phyloP scores from a whole-genome alignment of 2,797 vertebrate species.

The Danionella dracula region DNA sequence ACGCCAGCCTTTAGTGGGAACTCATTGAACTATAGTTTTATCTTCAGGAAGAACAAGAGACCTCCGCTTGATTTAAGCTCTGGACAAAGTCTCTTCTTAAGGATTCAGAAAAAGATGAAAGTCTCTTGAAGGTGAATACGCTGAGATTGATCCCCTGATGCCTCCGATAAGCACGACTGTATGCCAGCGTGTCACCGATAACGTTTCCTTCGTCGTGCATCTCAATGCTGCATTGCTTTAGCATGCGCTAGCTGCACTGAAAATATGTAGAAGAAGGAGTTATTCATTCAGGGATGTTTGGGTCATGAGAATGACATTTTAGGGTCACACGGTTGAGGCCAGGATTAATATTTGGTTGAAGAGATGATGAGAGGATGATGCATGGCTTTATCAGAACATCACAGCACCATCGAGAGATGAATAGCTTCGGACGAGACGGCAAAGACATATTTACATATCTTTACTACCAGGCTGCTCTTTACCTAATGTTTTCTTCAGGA shows the following conservation, averaged over 20 bases:
- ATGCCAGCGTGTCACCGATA: slow-evolving; percentile 5
- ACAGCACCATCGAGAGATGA: slow-evolving; percentile 85
- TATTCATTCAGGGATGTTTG: neutral
- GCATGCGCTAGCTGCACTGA: slow-evolving; percentile 2
- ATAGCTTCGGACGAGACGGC: slow-evolving; percentile 79
- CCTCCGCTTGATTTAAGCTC: too few species aligned
- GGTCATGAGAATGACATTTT: slow-evolving; percentile 14
- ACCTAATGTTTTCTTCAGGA: too few species aligned
- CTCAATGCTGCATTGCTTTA: slow-evolving; percentile 28
- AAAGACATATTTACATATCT: slow-evolving; percentile 84
- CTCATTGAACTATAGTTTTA: too few species aligned
- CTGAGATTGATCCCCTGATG: neutral
- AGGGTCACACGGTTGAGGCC: slow-evolving; percentile 60
- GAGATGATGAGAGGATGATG: slow-evolving; percentile 78
- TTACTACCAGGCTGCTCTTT: too few species aligned
- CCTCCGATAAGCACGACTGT: slow-evolving; percentile 1
- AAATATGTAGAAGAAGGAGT: neutral
- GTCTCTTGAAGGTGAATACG: slow-evolving; percentile 21
- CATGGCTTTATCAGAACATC: slow-evolving; percentile 78
- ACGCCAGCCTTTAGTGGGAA: too few species aligned
- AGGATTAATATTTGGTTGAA: slow-evolving; percentile 83
- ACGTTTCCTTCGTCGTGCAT: slow-evolving; percentile 20
- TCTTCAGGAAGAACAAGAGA: too few species aligned
- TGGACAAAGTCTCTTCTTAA: neutral
- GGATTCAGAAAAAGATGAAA: neutral